Evolutionary conservation across 2,888 invertebrate genomes (phyloP).

Genomic region (Erynnis tages): DNA sequence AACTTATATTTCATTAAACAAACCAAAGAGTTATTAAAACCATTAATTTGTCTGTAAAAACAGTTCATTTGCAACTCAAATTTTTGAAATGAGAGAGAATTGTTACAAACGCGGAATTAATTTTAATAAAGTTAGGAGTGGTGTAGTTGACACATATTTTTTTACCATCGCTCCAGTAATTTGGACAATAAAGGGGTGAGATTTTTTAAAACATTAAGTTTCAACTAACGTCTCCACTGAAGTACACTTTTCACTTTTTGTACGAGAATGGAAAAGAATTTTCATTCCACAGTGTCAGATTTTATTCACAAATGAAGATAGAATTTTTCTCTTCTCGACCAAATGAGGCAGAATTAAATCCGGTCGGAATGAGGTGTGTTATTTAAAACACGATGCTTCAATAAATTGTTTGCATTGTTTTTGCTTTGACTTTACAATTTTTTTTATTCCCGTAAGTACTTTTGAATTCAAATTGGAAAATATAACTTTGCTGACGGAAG

Average conservation of each 20-base stretch:
- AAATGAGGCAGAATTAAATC: conserved; percentile 25
- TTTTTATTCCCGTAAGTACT: too few relatives aligned
- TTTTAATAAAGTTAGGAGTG: background rate
- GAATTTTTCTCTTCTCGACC: conserved; percentile 13
- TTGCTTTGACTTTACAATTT: too few relatives aligned
- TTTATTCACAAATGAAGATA: conserved; percentile 24
- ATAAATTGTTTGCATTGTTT: conserved; percentile 5
- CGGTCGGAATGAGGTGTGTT: conserved; percentile 7
- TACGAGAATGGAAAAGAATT: conserved; percentile 14
- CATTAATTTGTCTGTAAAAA: too few relatives aligned
- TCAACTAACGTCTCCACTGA: conserved; percentile 12
- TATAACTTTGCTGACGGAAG: too few relatives aligned
- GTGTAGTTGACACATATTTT: background rate
- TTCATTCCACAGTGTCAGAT: conserved; percentile 21
- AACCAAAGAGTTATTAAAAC: too few relatives aligned
- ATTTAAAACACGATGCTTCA: conserved; percentile 13
- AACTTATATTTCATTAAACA: too few relatives aligned
- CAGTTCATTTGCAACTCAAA: too few relatives aligned
- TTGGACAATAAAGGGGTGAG: conserved; percentile 8
- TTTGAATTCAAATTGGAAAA: too few relatives aligned
- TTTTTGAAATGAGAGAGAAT: too few relatives aligned
- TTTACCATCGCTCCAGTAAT: conserved; percentile 6
- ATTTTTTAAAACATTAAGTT: conserved; percentile 16
- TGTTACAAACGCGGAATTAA: too few relatives aligned
- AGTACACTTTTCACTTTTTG: conserved; percentile 10